phyloP scores from a whole-genome alignment of 2,797 vertebrate species.

The Euthynnus affinis region DNA sequence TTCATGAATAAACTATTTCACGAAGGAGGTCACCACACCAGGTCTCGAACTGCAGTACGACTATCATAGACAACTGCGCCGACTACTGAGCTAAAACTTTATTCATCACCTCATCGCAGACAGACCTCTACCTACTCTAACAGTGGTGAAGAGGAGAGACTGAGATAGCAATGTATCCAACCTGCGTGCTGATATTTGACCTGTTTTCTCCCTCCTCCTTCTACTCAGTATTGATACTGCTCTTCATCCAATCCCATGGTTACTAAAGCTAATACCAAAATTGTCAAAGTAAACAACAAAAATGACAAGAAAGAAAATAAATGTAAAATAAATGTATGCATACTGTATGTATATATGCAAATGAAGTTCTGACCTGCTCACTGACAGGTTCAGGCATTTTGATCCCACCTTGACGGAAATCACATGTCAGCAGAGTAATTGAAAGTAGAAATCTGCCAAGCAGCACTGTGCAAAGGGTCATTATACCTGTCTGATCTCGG shows the following conservation, averaged over 20 bases:
- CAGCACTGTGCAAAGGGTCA: slow-evolving; percentile 44
- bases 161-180: no score
- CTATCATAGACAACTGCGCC: no score
- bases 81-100: no score
- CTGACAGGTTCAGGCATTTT: slow-evolving; percentile 50
- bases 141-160: no score
- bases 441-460: slow-evolving; percentile 37
- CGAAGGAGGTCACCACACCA: no score
- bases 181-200: no score
- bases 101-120: no score
- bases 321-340: not conserved
- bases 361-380: slow-evolving; percentile 18
- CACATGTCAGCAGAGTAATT: slow-evolving; percentile 43
- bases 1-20: no score
- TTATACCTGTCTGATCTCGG: slow-evolving; percentile 34
- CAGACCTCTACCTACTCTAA: no score
- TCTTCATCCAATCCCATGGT: not conserved
- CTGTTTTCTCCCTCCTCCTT: no score
- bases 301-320: not conserved
- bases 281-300: not conserved
- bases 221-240: no score
- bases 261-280: not conserved
- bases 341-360: slow-evolving; percentile 16
- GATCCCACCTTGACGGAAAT: slow-evolving; percentile 55
- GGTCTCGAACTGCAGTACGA: no score